Percentiles rank a stretch among this genome's conserved stretches.
phyloP scores from a whole-genome alignment of 2,888 invertebrate genomes.

The Nesidiocoris tenuis region DNA sequence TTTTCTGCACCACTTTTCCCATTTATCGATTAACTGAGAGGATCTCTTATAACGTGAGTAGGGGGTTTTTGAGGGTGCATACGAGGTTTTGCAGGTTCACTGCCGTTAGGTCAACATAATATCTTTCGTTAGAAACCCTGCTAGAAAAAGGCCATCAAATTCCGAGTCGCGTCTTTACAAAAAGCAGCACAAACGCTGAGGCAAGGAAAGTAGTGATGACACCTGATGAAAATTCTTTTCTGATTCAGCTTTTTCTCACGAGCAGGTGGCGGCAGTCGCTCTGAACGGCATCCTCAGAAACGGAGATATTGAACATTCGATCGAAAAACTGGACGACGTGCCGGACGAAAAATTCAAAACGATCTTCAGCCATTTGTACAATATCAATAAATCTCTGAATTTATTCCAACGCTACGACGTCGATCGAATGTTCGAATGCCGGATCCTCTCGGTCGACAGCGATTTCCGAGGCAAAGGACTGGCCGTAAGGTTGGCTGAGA shows the following conservation, averaged over 20 bases:
- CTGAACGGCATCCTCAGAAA: slow-evolving; percentile 73
- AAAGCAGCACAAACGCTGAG: too few relatives aligned
- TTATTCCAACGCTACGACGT: slow-evolving; percentile 68
- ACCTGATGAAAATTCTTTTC: too few relatives aligned
- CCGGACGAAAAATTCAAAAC: slow-evolving; percentile 72
- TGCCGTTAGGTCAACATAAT: too few relatives aligned
- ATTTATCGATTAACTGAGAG: too few relatives aligned
- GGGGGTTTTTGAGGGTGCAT: too few relatives aligned
- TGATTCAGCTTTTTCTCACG: neutral
- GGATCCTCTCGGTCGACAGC: slow-evolving; percentile 75
- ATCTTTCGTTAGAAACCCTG: too few relatives aligned
- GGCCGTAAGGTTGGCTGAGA: slow-evolving; percentile 68
- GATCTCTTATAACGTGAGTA: too few relatives aligned
- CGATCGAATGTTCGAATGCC: slow-evolving; percentile 72
- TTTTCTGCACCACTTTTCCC: too few relatives aligned
- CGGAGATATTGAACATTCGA: slow-evolving; percentile 69
- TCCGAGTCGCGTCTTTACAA: too few relatives aligned
- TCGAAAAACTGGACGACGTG: slow-evolving; percentile 66
- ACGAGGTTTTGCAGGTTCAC: too few relatives aligned
- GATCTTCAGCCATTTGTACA: slow-evolving; percentile 75
- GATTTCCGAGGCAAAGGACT: slow-evolving; percentile 71
- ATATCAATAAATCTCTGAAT: slow-evolving; percentile 67
- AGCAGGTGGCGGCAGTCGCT: slow-evolving; percentile 74
- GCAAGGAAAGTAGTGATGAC: too few relatives aligned
- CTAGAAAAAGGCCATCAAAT: too few relatives aligned